Base-by-base conservation (phyloP, 2,888 invertebrate species). In the Autographa pulchrina region DNA sequence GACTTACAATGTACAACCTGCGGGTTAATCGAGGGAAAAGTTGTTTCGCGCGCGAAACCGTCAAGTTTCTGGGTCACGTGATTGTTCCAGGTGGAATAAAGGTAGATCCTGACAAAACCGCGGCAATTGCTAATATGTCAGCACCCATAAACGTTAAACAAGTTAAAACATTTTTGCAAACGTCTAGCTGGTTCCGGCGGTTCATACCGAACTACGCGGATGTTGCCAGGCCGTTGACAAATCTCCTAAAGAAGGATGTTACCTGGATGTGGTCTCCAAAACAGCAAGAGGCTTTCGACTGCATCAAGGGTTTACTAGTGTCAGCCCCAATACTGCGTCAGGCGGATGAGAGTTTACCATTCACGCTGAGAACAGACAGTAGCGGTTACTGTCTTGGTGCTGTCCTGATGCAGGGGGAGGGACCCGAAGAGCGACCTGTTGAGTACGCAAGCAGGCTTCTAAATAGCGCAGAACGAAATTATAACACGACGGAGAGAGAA, bases 11-110 rank as follows among this genome's bases (percentile, higher is more conserved):
- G 65, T 86, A 78, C 63, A 78, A 77, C 7, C 65, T 89, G 2
- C 74, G 83, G 0, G 68, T 84, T 0, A 87, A 88, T 20, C 71
- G 84, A 0, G 75, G 83, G n/a, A 89, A 89, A 75, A 82, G 85
- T 58, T 25, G n/a, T 8, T 86, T 86, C 38, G 80, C 80, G 7
- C 59, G 81, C 0, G 74, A 77, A 35, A 77, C 78, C 0, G 83
- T 89, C 0, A 89, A 86, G 48, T 89, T 85, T 48, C 68, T 89
- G 0, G 86, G 87, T 0, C 89, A 88, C 66, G 73, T 88, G 2
- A 83, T 89, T 7, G 80, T 85, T 0, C 82, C 76, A 6, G 81
- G 82, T 3, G 56, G 65, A 9, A 11, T 63, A 0, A 11, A 64
- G 87, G 88, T 13, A 61, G 87, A 90, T 61, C 84, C 86, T 0